Evolutionary conservation across 2,888 invertebrate species (phyloP), one percentile per base, ranked within the genome.

Genomic region (Netelia inedita): DNA sequence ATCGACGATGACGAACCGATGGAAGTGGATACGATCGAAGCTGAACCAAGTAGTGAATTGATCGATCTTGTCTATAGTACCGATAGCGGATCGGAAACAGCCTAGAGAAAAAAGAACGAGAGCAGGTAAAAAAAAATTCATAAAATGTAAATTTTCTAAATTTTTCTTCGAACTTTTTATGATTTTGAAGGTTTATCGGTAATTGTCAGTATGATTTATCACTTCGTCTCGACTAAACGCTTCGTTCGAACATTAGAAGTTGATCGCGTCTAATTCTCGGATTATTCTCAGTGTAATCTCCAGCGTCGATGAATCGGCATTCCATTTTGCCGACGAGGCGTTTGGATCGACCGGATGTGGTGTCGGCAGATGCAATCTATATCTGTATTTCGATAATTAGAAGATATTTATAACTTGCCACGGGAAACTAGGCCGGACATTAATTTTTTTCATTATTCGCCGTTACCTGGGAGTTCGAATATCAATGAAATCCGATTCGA

Each of bases 281-380:
- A 95, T 94, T 93, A 98, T 95, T 84, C 95, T 95, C 69, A 98
- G 94, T 6, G 96, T 97, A 63, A 98, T 94, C 75, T 95, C 95
- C 81, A 98, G 94, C 61, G 95, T 96, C 88, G 96, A 95, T 28
- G 94, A 94, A 10, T 95, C 95, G 1, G 94, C 91, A 90, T 98
- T 96, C 96, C 97, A 98, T 90, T 96, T 96, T 0, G 98, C 98
- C 85, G 96, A 96, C 2, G 98, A 97, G 43, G 94, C 94, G 91
- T 98, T 97, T 8, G 98, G 97, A 93, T 98, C 96, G 8, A 98
- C 96, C 0, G 96, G 95, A 90, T 98, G 98, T 0, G 98, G 97
- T 43, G 98, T 94, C 0, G 97, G 96, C 50, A 98, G 94, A 85
- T 96, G 96, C 28, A 98, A 94, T 83, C 95, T 95, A 92, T 96